phyloP scores from a whole-genome alignment of 2,797 vertebrate species.

The Pangasius krempfi region DNA sequence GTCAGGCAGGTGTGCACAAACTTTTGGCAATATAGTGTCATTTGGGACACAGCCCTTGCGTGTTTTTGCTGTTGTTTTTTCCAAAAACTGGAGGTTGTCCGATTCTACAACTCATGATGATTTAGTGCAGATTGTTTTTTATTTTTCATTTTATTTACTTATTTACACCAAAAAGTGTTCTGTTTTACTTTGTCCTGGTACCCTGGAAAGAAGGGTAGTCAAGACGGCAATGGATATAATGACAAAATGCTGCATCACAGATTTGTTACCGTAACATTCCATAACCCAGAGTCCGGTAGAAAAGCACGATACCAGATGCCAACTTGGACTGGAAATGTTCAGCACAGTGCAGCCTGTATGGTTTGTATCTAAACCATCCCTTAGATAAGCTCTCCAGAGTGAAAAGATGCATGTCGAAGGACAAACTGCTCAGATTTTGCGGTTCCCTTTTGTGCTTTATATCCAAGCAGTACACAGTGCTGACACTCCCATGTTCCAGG shows the following conservation, averaged over 20 bases:
- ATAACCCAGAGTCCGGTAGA: background rate
- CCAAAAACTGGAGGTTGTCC: background rate
- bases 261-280: background rate
- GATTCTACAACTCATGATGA: background rate
- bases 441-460: background rate
- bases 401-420: background rate
- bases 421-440: background rate
- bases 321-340: background rate
- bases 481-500: background rate
- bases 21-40: background rate
- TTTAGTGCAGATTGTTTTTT: background rate
- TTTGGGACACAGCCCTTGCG: background rate
- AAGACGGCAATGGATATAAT: too few species aligned
- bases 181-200: too few species aligned
- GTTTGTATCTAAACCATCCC: background rate
- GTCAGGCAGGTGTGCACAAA: background rate
- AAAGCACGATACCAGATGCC: background rate
- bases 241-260: too few species aligned
- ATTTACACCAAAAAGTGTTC: too few species aligned
- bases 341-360: background rate
- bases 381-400: background rate
- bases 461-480: background rate
- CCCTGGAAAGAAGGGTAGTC: too few species aligned
- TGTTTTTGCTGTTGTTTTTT: background rate
- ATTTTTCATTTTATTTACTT: too few species aligned